A percentile compares a stretch with the other conserved stretches of the same genome.
Conservation (phyloP, 1,140 invertebrate genomes). For the Helicoverpa zea region DNA sequence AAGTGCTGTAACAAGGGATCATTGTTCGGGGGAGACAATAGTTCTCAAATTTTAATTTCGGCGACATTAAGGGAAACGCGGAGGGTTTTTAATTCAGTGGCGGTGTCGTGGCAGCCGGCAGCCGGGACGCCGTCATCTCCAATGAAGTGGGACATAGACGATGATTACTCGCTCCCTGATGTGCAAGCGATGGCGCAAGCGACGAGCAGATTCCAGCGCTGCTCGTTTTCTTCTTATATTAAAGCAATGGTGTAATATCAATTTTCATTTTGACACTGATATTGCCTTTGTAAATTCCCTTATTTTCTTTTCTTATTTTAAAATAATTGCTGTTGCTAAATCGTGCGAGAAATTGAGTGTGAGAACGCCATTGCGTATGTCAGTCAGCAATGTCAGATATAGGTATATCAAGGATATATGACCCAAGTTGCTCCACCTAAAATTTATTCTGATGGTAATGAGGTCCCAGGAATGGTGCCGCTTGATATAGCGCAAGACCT, state of each 20-base stretch:
- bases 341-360: too few relatives aligned
- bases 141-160: constrained; percentile 30
- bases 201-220: background rate
- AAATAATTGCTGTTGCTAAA: too few relatives aligned
- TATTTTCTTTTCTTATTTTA: too few relatives aligned
- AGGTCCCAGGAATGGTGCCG: background rate
- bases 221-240: background rate
- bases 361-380: too few relatives aligned
- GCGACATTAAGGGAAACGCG: constrained; percentile 60
- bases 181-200: constrained; percentile 1
- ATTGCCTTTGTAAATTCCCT: too few relatives aligned
- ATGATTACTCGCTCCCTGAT: constrained; percentile 19
- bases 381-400: too few relatives aligned
- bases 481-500: constrained; percentile 26
- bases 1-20: constrained; percentile 52
- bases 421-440: background rate
- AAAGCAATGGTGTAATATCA: too few relatives aligned
- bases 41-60: constrained; percentile 78
- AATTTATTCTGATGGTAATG: background rate
- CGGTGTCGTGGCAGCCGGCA: constrained; percentile 10
- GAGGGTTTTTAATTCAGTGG: constrained; percentile 43
- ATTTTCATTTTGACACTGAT: too few relatives aligned
- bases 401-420: too few relatives aligned
- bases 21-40: constrained; percentile 70
- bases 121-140: constrained; percentile 17